A percentile compares a stretch with the other conserved stretches of the same genome.
Evolutionary conservation across 2,888 invertebrate genomes (phyloP).

Genomic region (Quadriops clusia): DNA sequence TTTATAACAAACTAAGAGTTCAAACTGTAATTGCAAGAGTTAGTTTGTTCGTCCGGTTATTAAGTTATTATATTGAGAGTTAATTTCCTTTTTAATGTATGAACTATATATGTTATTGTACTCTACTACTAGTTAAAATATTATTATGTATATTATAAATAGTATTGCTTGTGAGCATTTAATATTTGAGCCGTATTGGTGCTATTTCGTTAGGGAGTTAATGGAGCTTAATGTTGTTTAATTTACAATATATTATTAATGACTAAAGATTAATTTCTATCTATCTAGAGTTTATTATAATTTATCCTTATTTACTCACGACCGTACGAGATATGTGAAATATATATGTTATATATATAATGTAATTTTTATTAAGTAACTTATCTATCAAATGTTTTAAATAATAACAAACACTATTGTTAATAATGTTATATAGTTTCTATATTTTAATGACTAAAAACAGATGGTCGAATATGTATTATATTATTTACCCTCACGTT

Average conservation of each 20-base stretch:
- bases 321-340: background rate
- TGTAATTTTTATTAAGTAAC: conserved; percentile 8
- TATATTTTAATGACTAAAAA: conserved; percentile 4
- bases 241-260: conserved; percentile 10
- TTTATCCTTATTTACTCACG: conserved; percentile 6
- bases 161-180: conserved; percentile 33
- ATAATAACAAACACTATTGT: background rate
- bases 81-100: too few relatives aligned
- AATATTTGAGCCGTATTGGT: conserved; percentile 35
- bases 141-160: conserved; percentile 25
- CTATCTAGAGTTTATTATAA: too few relatives aligned
- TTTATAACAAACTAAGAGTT: too few relatives aligned
- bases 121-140: too few relatives aligned
- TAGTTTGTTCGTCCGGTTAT: too few relatives aligned
- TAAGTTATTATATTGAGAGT: too few relatives aligned
- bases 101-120: too few relatives aligned
- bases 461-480: conserved; percentile 1
- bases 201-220: conserved; percentile 32
- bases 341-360: conserved; percentile 8
- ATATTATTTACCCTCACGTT: conserved; percentile 1
- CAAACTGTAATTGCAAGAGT: too few relatives aligned
- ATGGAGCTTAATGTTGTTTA: conserved; percentile 19
- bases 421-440: conserved; percentile 8
- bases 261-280: background rate
- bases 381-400: conserved; percentile 7